Conservation (phyloP, 2,113 vertebrate species). For the zebrafish (Danio rerio) region DNA sequence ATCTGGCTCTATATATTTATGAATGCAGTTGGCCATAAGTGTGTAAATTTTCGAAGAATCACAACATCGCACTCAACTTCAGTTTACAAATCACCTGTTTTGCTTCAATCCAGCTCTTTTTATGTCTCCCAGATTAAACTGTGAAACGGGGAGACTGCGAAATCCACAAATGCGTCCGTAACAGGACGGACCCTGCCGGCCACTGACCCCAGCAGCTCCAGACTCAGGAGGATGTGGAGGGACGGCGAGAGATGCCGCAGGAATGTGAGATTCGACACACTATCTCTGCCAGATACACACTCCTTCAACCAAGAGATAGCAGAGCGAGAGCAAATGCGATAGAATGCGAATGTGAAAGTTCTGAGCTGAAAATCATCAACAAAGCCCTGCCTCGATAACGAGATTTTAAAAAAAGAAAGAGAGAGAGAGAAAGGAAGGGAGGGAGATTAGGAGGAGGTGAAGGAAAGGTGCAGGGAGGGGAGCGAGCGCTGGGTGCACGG, state of each 20-base stretch:
- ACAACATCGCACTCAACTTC: too few species aligned
- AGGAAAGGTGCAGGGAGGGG: slow-evolving; percentile 19
- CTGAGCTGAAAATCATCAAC: slow-evolving; percentile 66
- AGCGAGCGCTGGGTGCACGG: slow-evolving; percentile 35
- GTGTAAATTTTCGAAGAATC: too few species aligned
- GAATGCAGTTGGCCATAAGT: too few species aligned
- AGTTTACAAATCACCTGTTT: too few species aligned
- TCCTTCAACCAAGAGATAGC: slow-evolving; percentile 53
- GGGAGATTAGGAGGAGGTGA: slow-evolving; percentile 59
- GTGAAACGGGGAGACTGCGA: neutral
- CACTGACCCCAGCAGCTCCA: slow-evolving; percentile 37
- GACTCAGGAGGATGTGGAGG: slow-evolving; percentile 60
- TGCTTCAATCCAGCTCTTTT: too few species aligned
- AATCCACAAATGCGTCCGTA: slow-evolving; percentile 4
- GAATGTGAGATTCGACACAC: slow-evolving; percentile 47
- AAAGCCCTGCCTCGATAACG: slow-evolving; percentile 64
- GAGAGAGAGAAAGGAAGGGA: slow-evolving; percentile 31
- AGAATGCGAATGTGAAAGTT: slow-evolving; percentile 60
- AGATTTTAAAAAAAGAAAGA: slow-evolving; percentile 40
- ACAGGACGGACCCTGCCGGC: slow-evolving; percentile 50
- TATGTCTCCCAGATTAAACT: neutral
- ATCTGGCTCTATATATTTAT: too few species aligned
- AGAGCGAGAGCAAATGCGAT: slow-evolving; percentile 51
- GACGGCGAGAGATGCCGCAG: slow-evolving; percentile 60
- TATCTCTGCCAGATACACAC: slow-evolving; percentile 58